phyloP scores from a whole-genome alignment of 1,140 invertebrate species.

The Polypedilum pembai region DNA sequence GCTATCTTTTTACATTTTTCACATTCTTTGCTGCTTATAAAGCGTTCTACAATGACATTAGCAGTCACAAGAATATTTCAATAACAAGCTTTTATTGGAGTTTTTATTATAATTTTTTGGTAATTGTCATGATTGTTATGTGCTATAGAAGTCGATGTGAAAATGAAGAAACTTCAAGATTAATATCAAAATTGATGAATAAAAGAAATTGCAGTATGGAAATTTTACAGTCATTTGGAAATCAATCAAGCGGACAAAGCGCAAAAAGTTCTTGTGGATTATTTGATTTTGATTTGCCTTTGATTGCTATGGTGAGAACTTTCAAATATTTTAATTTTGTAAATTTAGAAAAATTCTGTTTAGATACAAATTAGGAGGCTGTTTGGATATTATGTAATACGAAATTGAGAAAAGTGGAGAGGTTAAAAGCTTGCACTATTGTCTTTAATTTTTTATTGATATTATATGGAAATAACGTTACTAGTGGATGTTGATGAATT shows the following conservation, averaged over 20 bases:
- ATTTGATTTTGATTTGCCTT: not conserved
- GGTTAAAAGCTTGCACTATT: no score
- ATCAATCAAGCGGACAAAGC: not conserved
- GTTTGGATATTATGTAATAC: no score
- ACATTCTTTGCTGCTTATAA: not conserved
- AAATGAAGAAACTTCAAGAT: constrained; percentile 1
- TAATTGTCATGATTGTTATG: not conserved
- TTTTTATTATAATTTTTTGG: not conserved
- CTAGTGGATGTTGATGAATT: no score
- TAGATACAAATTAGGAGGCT: no score
- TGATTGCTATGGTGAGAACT: not conserved
- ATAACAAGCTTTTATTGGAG: not conserved
- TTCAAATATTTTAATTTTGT: no score
- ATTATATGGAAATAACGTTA: no score
- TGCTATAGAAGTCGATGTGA: not conserved
- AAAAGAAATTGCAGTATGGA: not conserved
- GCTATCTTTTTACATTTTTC: not conserved
- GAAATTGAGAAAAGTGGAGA: no score
- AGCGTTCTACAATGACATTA: not conserved
- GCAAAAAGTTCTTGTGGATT: not conserved
- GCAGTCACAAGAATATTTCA: not conserved
- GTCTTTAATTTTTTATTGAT: no score
- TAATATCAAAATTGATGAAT: not conserved
- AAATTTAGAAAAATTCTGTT: no score
- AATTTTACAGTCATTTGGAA: not conserved